Evolutionary conservation across 2,797 vertebrate species (phyloP).

Genomic region (Rhynchonycteris naso): DNA sequence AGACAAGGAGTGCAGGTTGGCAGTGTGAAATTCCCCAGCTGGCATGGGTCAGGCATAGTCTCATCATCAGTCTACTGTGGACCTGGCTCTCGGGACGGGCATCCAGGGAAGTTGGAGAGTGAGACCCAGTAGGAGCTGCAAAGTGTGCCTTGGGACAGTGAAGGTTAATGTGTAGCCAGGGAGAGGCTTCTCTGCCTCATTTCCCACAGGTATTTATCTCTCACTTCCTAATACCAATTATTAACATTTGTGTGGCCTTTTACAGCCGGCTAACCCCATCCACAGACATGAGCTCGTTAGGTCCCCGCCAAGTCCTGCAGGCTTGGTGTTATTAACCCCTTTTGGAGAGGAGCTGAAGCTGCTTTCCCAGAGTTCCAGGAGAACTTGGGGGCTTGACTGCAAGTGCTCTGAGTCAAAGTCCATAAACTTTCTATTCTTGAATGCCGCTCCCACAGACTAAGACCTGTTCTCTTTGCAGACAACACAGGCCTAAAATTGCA

Average conservation of each 20-base stretch:
- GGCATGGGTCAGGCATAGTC: background rate
- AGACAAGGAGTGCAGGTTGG: constrained; percentile 13
- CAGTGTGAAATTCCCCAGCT: background rate
- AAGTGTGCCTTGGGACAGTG: background rate
- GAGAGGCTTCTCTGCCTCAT: background rate
- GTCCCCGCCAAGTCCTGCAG: background rate
- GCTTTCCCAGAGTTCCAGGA: background rate
- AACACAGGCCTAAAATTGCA: background rate
- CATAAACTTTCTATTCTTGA: background rate
- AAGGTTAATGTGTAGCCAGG: constrained; percentile 41
- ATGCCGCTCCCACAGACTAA: rapidly evolving
- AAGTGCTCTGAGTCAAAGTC: background rate
- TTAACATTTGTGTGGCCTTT: constrained; percentile 49
- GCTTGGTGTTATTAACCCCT: background rate
- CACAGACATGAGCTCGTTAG: background rate
- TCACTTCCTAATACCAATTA: constrained; percentile 56
- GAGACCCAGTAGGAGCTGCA: background rate
- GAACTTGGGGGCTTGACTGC: background rate
- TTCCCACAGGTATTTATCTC: constrained; percentile 32
- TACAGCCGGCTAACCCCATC: background rate
- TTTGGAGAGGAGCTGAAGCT: background rate
- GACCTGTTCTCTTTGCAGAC: background rate
- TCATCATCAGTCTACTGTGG: rapidly evolving
- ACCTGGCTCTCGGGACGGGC: background rate
- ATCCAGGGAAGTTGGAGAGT: background rate